Evolutionary conservation across 2,888 invertebrate species (phyloP).

Genomic region (Caenorhabditis sp.): DNA sequence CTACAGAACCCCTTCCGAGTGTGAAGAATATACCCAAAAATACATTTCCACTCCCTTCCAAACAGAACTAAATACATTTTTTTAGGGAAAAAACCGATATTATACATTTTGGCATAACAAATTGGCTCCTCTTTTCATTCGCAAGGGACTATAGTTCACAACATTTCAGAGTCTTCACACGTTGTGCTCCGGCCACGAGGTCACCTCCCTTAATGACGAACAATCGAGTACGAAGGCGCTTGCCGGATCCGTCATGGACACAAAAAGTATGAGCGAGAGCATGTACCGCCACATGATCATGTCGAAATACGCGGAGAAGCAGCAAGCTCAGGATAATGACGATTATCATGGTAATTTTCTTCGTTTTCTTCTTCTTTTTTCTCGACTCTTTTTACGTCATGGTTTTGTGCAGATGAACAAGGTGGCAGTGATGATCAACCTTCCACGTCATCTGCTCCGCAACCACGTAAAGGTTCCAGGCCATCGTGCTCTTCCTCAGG

Average conservation of each 20-base stretch:
- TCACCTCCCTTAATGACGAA: slow-evolving; percentile 70
- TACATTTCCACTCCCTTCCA: no score
- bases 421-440: slow-evolving; percentile 23
- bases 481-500: slow-evolving; percentile 8
- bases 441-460: slow-evolving; percentile 27
- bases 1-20: no score
- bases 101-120: no score
- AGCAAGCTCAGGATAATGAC: slow-evolving; percentile 17
- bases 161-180: slow-evolving; percentile 75
- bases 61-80: no score
- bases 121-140: no score
- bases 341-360: slow-evolving; percentile 30
- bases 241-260: slow-evolving; percentile 73
- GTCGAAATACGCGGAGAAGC: slow-evolving; percentile 39
- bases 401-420: slow-evolving; percentile 28
- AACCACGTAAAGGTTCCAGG: background rate
- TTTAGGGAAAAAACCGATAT: no score
- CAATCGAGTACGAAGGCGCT: slow-evolving; percentile 71
- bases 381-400: background rate
- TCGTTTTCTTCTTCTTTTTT: no score
- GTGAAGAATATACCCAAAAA: no score
- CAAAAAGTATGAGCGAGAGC: slow-evolving; percentile 69
- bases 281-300: slow-evolving; percentile 41
- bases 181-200: slow-evolving; percentile 71
- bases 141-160: no score